These are phyloP conservation scores for Erebia aethiops DNA, from an alignment of 2,888 invertebrate species.

Conservation along the genomic window DNA sequence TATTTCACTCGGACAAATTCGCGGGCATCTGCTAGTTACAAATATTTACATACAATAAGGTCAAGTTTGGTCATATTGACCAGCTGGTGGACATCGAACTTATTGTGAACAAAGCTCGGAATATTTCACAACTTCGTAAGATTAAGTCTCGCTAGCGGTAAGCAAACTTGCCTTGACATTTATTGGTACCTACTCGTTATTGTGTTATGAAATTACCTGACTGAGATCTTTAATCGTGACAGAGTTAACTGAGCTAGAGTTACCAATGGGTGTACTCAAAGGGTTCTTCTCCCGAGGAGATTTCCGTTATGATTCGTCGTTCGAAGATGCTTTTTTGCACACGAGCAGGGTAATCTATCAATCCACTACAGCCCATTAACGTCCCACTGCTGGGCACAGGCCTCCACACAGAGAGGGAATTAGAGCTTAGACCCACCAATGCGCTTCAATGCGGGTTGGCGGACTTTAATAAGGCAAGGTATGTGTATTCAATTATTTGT, in stretches of 20 bases:
- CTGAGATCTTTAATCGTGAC: not conserved
- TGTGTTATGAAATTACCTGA: slow-evolving; percentile 3
- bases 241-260: not conserved
- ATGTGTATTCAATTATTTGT: too few species aligned
- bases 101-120: not conserved
- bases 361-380: too few species aligned
- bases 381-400: too few species aligned
- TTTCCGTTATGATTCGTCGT: too few species aligned
- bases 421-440: too few species aligned
- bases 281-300: too few species aligned
- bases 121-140: not conserved
- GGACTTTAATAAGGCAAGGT: too few species aligned
- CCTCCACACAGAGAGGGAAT: too few species aligned
- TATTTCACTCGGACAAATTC: too few species aligned
- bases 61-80: not conserved
- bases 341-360: too few species aligned
- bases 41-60: not conserved
- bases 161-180: slow-evolving; percentile 6
- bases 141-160: not conserved
- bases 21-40: not conserved
- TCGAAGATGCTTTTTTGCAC: too few species aligned
- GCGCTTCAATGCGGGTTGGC: too few species aligned
- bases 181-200: not conserved
- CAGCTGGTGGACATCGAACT: not conserved
- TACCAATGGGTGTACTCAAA: not conserved